Evolutionary conservation across 2,113 vertebrate species (phyloP).

Genomic region (Paradisaea rubra): DNA sequence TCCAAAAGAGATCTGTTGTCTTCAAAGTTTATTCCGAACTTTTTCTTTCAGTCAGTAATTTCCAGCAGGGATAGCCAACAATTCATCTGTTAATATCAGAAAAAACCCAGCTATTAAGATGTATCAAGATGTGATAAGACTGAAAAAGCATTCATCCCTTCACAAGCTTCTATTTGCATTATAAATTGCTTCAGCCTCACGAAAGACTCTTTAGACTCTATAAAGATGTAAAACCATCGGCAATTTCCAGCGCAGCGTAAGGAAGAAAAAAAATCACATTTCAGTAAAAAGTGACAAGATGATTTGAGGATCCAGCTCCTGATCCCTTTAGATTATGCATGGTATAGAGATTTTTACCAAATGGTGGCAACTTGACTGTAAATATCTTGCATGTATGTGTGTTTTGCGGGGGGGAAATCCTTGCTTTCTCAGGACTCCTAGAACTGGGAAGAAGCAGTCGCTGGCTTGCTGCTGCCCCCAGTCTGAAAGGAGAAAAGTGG

Average conservation of each 20-base stretch:
- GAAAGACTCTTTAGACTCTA: slow-evolving; percentile 82
- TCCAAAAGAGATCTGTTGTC: slow-evolving; percentile 65
- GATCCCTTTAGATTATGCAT: slow-evolving; percentile 78
- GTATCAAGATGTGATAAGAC: slow-evolving; percentile 63
- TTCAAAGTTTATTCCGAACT: slow-evolving; percentile 78
- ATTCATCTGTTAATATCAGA: slow-evolving; percentile 76
- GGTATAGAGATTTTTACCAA: slow-evolving; percentile 70
- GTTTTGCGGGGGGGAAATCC: slow-evolving; percentile 58
- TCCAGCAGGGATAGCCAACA: slow-evolving; percentile 59
- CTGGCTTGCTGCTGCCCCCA: slow-evolving; percentile 72
- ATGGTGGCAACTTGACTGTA: slow-evolving; percentile 76
- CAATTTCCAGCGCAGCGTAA: slow-evolving; percentile 82
- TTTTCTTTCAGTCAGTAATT: slow-evolving; percentile 71
- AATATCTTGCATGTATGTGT: slow-evolving; percentile 65
- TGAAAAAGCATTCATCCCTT: slow-evolving; percentile 82
- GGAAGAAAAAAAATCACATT: slow-evolving; percentile 69
- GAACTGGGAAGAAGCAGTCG: slow-evolving; percentile 76
- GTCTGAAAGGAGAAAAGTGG: slow-evolving; percentile 87
- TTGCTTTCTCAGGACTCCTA: slow-evolving; percentile 73
- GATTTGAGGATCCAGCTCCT: slow-evolving; percentile 76
- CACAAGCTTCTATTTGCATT: slow-evolving; percentile 91
- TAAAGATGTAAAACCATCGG: slow-evolving; percentile 81
- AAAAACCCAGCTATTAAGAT: slow-evolving; percentile 72
- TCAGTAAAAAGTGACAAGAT: slow-evolving; percentile 79
- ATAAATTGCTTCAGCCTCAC: slow-evolving; percentile 86